Percentiles rank a stretch among this genome's conserved stretches.
phyloP scores from a whole-genome alignment of 2,888 invertebrate species.

The Leuctra nigra region DNA sequence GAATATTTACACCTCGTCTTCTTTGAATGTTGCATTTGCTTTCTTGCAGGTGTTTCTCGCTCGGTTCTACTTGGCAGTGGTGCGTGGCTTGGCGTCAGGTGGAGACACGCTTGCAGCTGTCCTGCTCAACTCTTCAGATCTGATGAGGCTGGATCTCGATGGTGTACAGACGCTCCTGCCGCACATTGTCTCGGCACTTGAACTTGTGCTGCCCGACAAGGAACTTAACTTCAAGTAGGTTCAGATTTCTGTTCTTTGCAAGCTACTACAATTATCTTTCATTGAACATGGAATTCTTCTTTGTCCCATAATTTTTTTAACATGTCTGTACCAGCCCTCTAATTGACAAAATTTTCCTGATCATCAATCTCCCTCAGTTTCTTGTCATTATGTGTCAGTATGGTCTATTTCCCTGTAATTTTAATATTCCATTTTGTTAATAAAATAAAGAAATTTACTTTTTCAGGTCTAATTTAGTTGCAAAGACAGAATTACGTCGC shows the following conservation, averaged over 20 bases:
- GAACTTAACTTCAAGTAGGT: slow-evolving; percentile 69
- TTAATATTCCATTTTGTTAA: no score
- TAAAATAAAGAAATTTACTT: no score
- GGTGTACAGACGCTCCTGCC: slow-evolving; percentile 90
- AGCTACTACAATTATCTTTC: no score
- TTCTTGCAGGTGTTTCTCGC: slow-evolving; percentile 66
- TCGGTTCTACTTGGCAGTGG: slow-evolving; percentile 85
- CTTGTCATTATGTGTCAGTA: no score
- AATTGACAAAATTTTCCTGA: background rate
- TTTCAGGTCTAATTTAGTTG: slow-evolving; percentile 49
- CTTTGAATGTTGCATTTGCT: no score
- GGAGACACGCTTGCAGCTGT: slow-evolving; percentile 82
- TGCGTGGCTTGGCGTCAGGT: slow-evolving; percentile 64
- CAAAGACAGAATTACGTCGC: slow-evolving; percentile 73
- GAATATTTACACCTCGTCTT: no score
- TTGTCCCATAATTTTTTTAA: no score
- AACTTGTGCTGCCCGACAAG: slow-evolving; percentile 82
- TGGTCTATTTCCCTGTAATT: no score
- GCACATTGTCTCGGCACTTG: slow-evolving; percentile 80
- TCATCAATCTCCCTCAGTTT: background rate
- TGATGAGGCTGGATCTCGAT: slow-evolving; percentile 87
- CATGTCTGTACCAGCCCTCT: no score
- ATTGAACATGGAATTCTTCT: no score
- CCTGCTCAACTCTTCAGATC: slow-evolving; percentile 75
- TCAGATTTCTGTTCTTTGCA: no score